A percentile compares a stretch with the other conserved stretches of the same genome.
Conservation (phyloP, 2,113 vertebrate genomes). For the Otolemur garnettii region DNA sequence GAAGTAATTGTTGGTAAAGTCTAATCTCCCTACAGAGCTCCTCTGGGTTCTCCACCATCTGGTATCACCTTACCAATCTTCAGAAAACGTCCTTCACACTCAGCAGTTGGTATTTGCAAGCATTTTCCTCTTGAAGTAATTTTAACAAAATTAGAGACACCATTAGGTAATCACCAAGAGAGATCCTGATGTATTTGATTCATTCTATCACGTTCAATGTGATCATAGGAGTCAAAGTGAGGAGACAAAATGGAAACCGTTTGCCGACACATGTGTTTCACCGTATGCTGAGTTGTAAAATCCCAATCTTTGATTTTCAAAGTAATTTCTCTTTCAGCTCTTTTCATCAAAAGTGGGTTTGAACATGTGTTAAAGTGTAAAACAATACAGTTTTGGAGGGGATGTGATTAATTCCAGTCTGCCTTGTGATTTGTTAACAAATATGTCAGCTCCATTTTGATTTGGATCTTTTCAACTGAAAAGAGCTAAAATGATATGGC, state of each 20-base stretch:
- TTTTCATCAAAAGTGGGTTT: conserved; percentile 54
- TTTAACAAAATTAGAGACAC: background rate
- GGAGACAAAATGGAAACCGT: background rate
- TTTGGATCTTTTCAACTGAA: conserved; percentile 41
- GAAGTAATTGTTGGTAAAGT: conserved; percentile 47
- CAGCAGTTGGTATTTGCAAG: background rate
- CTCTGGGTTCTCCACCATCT: background rate
- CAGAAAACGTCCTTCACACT: conserved; percentile 7
- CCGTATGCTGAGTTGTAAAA: conserved; percentile 46
- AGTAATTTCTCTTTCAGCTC: conserved; percentile 60
- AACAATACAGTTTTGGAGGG: background rate
- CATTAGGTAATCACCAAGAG: background rate
- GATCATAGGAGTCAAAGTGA: background rate
- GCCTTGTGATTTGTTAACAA: conserved; percentile 59
- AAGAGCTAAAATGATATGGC: background rate
- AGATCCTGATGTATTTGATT: background rate
- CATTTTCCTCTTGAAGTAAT: conserved; percentile 10
- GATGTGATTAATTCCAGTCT: conserved; percentile 41
- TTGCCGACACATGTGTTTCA: conserved; percentile 31
- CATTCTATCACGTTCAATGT: background rate
- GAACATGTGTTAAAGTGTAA: conserved; percentile 64
- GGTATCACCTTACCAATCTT: background rate
- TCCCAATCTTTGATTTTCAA: conserved; percentile 60
- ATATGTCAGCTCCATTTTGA: conserved; percentile 50
- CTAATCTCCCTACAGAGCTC: background rate